phyloP scores from a whole-genome alignment of 2,113 vertebrate genomes.

The Orcinus orca region DNA sequence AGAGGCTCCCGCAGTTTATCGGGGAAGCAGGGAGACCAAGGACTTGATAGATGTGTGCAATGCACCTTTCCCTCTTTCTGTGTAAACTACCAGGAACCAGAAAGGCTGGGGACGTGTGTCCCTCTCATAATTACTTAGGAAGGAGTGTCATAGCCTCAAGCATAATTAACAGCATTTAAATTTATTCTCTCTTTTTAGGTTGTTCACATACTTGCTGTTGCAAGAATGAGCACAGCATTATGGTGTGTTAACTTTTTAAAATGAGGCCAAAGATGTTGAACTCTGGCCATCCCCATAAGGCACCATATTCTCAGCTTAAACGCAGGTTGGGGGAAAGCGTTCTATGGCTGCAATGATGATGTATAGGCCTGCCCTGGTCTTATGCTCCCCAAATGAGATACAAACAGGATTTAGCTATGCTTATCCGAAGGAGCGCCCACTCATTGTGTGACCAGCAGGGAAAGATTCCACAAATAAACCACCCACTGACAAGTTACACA shows the following conservation, averaged over 20 bases:
- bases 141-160: slow-evolving; percentile 80
- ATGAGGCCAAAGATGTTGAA: slow-evolving; percentile 60
- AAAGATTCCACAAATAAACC: slow-evolving; percentile 68
- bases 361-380: neutral
- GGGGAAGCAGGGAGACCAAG: neutral
- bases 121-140: slow-evolving; percentile 72
- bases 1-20: neutral
- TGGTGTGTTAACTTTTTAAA: slow-evolving; percentile 56
- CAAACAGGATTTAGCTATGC: slow-evolving; percentile 65
- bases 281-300: neutral
- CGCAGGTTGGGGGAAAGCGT: neutral
- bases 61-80: neutral
- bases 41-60: neutral
- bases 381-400: slow-evolving; percentile 29
- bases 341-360: slow-evolving; percentile 12
- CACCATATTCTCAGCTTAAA: slow-evolving; percentile 41
- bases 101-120: slow-evolving; percentile 47
- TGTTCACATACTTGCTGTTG: slow-evolving; percentile 77
- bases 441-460: slow-evolving; percentile 68
- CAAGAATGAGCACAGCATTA: slow-evolving; percentile 71
- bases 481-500: slow-evolving; percentile 45
- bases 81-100: slow-evolving; percentile 63
- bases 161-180: slow-evolving; percentile 80
- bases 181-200: slow-evolving; percentile 80
- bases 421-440: slow-evolving; percentile 52